phyloP scores from a whole-genome alignment of 2,797 vertebrate species.

The Poecilia wingei region DNA sequence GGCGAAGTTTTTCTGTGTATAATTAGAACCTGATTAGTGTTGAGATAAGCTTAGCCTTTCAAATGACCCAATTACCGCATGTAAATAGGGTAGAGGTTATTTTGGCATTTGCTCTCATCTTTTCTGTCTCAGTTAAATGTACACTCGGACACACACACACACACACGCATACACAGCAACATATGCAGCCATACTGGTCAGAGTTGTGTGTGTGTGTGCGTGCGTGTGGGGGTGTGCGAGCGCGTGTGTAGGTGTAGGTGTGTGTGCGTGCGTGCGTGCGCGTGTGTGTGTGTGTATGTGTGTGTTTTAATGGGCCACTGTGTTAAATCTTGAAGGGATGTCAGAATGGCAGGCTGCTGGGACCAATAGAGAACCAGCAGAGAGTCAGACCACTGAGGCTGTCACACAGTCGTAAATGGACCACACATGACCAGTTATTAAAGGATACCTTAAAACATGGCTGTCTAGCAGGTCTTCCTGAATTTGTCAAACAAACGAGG shows the following conservation, averaged over 20 bases:
- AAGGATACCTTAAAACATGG: constrained; percentile 38
- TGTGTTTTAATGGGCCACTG: constrained; percentile 49
- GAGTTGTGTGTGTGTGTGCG: constrained; percentile 8
- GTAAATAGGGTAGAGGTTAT: constrained; percentile 73
- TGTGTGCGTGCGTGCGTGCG: too few relatives aligned
- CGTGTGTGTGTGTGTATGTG: too few relatives aligned
- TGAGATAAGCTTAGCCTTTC: constrained; percentile 78
- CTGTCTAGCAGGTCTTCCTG: constrained; percentile 10
- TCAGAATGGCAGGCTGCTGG: constrained; percentile 22
- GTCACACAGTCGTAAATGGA: constrained; percentile 23
- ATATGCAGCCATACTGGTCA: constrained; percentile 6
- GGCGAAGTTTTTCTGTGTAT: constrained; percentile 69
- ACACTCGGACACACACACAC: neutral
- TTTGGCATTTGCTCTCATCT: constrained; percentile 52
- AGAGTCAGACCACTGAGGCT: constrained; percentile 28
- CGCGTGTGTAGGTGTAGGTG: too few relatives aligned
- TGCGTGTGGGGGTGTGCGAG: neutral
- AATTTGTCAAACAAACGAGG: constrained; percentile 44
- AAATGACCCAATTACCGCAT: constrained; percentile 79
- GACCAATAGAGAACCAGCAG: constrained; percentile 4
- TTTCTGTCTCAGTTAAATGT: constrained; percentile 15
- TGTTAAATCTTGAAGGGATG: constrained; percentile 51
- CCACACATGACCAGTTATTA: constrained; percentile 47
- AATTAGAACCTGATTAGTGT: constrained; percentile 78
- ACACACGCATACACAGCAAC: neutral